These are phyloP conservation scores for Gymnoscelis rufifasciata DNA, from an alignment of 2,888 invertebrate genomes.

Conservation along the genomic window DNA sequence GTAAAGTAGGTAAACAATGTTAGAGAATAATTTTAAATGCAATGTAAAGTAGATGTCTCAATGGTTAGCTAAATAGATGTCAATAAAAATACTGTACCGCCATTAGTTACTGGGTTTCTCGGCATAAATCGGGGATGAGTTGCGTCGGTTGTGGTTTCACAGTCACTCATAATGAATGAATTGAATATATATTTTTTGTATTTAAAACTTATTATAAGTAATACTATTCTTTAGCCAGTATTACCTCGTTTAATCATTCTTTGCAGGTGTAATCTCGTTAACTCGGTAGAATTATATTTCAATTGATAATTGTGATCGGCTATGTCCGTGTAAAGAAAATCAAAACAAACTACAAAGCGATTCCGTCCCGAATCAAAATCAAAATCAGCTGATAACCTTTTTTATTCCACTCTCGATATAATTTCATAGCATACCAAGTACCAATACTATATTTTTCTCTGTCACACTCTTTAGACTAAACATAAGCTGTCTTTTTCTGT, in stretches of 20 bases:
- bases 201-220: slow-evolving; percentile 5
- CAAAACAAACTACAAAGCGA: not conserved
- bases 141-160: slow-evolving; percentile 43
- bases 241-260: slow-evolving; percentile 61
- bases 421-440: not conserved
- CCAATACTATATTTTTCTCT: too few species aligned
- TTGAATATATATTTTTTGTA: too few species aligned
- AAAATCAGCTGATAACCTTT: too few species aligned
- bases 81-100: slow-evolving; percentile 54
- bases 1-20: too few species aligned
- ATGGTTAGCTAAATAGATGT: not conserved
- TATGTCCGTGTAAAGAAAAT: not conserved
- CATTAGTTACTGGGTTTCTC: slow-evolving; percentile 39
- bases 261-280: not conserved
- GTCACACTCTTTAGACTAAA: too few species aligned
- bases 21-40: too few species aligned
- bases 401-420: too few species aligned
- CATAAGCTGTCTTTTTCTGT: too few species aligned
- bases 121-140: slow-evolving; percentile 59
- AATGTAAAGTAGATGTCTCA: too few species aligned
- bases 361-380: too few species aligned
- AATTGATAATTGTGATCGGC: too few species aligned
- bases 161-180: slow-evolving; percentile 39
- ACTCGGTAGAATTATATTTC: too few species aligned
- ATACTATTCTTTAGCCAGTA: slow-evolving; percentile 26